A percentile compares a stretch with the other conserved stretches of the same genome.
These are phyloP conservation scores for Lithobates pipiens DNA, from an alignment of 2,797 vertebrate genomes.

Conservation along the genomic window DNA sequence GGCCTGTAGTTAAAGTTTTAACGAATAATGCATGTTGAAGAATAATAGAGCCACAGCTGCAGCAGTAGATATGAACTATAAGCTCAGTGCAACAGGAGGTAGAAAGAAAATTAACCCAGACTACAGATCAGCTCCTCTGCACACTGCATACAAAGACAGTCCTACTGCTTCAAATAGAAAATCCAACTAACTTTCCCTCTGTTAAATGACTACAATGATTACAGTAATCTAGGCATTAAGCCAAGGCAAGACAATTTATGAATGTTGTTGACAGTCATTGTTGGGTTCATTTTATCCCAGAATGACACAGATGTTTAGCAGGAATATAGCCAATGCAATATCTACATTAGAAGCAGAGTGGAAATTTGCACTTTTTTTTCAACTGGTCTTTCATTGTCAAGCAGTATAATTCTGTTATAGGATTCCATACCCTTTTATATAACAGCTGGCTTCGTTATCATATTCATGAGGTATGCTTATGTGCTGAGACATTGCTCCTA, in stretches of 20 bases:
- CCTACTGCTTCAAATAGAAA: constrained; percentile 15
- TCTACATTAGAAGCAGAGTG: constrained; percentile 31
- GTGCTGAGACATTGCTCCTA: constrained; percentile 49
- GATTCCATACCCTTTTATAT: constrained; percentile 34
- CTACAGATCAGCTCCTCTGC: constrained; percentile 12
- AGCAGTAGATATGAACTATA: constrained; percentile 8
- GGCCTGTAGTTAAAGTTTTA: not conserved
- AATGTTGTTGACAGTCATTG: constrained; percentile 33
- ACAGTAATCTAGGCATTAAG: constrained; percentile 42
- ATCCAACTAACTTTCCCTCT: constrained; percentile 33
- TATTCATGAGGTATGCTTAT: constrained; percentile 53
- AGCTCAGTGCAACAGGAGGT: constrained; percentile 10
- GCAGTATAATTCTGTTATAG: constrained; percentile 45
- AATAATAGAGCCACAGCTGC: not conserved
- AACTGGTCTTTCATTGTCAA: constrained; percentile 8
- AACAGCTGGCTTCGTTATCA: constrained; percentile 58
- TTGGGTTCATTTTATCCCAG: constrained; percentile 35
- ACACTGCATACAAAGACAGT: constrained; percentile 14
- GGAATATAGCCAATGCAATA: constrained; percentile 50
- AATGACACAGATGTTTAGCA: constrained; percentile 49
- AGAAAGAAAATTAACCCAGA: constrained; percentile 6
- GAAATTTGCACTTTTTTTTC: constrained; percentile 15
- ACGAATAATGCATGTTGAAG: not conserved
- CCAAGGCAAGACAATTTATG: constrained; percentile 42
- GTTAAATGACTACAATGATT: constrained; percentile 47